These are phyloP conservation scores for Amphilophus citrinellus DNA, from an alignment of 2,113 vertebrate species.

Conservation along the genomic window DNA sequence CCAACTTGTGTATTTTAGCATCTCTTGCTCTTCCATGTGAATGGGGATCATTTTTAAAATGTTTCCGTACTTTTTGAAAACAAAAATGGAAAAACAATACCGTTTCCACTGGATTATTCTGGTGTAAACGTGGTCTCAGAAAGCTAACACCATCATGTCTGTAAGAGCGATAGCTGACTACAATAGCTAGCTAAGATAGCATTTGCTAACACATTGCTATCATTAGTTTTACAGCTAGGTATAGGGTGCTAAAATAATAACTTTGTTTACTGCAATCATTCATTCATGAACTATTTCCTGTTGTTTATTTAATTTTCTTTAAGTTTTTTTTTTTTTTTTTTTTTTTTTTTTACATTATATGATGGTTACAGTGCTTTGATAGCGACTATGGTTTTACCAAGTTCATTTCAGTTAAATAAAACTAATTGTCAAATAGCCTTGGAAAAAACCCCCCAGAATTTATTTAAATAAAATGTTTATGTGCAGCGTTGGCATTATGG, in stretches of 20 bases:
- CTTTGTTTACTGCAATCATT: background rate
- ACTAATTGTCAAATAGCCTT: background rate
- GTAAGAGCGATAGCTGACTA: background rate
- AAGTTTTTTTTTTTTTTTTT: background rate
- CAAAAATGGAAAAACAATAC: too few relatives aligned
- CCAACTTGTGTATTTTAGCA: too few relatives aligned
- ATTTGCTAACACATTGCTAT: background rate
- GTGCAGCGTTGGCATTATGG: background rate
- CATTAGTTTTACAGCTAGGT: background rate
- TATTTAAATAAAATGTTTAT: too few relatives aligned
- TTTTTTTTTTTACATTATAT: background rate
- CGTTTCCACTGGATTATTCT: too few relatives aligned
- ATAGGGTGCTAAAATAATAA: background rate
- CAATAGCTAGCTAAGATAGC: background rate
- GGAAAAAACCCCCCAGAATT: too few relatives aligned
- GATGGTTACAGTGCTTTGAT: background rate
- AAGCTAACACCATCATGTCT: too few relatives aligned
- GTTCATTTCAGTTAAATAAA: background rate
- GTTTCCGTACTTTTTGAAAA: too few relatives aligned
- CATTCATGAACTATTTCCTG: background rate
- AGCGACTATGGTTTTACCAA: background rate
- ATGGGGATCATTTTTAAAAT: too few relatives aligned
- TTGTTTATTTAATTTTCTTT: too few relatives aligned
- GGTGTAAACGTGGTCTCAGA: too few relatives aligned
- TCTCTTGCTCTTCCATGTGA: too few relatives aligned